Percentiles rank a stretch among this genome's conserved stretches.
phyloP scores from a whole-genome alignment of 2,888 invertebrate species.

The Apotomis turbidana region DNA sequence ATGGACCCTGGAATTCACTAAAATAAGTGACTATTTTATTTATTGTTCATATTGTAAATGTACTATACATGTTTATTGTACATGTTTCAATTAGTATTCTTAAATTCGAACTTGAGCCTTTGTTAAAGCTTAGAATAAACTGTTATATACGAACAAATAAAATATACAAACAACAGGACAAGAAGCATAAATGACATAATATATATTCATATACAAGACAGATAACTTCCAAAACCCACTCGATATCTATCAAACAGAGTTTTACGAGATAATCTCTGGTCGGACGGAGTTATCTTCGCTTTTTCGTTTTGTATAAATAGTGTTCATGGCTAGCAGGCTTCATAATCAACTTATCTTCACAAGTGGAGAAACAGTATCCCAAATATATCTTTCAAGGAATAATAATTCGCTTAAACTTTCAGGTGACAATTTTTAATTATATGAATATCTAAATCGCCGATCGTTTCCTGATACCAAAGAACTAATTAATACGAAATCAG shows the following conservation, averaged over 20 bases:
- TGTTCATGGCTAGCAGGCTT: conserved; percentile 4
- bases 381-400: too few relatives aligned
- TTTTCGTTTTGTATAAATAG: conserved; percentile 49
- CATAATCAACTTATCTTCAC: conserved; percentile 13
- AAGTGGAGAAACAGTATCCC: background rate
- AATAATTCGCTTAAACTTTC: background rate
- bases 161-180: conserved; percentile 5
- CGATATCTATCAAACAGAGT: conserved; percentile 48
- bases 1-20: too few relatives aligned
- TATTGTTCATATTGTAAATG: too few relatives aligned
- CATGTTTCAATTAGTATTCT: too few relatives aligned
- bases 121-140: too few relatives aligned
- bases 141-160: background rate
- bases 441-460: too few relatives aligned
- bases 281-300: conserved; percentile 49
- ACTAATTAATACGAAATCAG: too few relatives aligned
- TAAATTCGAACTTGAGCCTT: too few relatives aligned
- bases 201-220: background rate
- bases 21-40: too few relatives aligned
- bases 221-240: conserved; percentile 39
- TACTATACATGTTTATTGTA: too few relatives aligned
- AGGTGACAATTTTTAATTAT: conserved; percentile 1
- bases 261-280: conserved; percentile 55
- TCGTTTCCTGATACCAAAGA: too few relatives aligned
- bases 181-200: background rate